Percentiles rank a stretch among this genome's conserved stretches.
Conservation (phyloP, 2,113 vertebrate species). For the Rhinopomastus cyanomelas region DNA sequence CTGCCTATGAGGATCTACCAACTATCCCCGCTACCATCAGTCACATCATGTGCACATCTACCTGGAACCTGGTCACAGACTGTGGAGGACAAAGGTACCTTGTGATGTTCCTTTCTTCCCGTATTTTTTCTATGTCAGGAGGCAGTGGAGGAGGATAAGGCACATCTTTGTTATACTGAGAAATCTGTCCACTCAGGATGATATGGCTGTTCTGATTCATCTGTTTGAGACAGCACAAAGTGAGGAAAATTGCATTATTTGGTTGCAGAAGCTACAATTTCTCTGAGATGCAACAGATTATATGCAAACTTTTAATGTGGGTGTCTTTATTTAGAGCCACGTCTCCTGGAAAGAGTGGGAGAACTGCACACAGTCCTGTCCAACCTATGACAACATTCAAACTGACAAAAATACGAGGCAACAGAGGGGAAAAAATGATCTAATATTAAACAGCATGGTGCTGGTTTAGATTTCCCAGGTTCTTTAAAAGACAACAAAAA, state of each 20-base stretch:
- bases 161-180: slow-evolving; percentile 94
- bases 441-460: not conserved
- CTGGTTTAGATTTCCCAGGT: too few species aligned
- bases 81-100: slow-evolving; percentile 69
- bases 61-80: not conserved
- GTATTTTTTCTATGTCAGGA: slow-evolving; percentile 73
- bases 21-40: not conserved
- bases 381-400: not conserved
- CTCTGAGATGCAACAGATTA: not conserved
- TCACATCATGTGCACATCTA: not conserved
- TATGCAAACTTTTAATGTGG: not conserved
- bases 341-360: not conserved
- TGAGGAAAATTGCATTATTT: not conserved
- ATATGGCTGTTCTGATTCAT: slow-evolving; percentile 90
- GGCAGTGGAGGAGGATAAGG: slow-evolving; percentile 90
- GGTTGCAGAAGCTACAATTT: not conserved
- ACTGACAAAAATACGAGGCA: not conserved
- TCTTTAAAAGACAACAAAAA: too few species aligned
- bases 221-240: slow-evolving; percentile 68
- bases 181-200: slow-evolving; percentile 95
- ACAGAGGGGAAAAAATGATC: not conserved
- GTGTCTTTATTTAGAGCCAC: not conserved
- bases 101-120: slow-evolving; percentile 80
- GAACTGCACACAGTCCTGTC: not conserved
- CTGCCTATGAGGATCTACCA: not conserved